These are phyloP conservation scores for Pseudorhiza aurosa DNA, from an alignment of 30 jellyfish, hydroid and myxozoan species.

Conservation along the genomic window DNA sequence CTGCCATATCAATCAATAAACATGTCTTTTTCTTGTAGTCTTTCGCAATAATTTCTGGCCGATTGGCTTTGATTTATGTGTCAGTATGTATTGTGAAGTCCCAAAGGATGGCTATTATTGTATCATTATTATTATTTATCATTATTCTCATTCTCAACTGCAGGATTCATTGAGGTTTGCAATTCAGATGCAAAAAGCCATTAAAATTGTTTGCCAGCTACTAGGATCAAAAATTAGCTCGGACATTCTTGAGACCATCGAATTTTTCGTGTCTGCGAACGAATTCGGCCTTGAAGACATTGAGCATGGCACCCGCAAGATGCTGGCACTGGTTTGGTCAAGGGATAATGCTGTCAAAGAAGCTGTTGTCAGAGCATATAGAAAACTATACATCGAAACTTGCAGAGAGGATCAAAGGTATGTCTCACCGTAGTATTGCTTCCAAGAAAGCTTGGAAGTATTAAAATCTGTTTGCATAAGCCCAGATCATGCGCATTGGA, in stretches of 20 bases:
- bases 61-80: no score
- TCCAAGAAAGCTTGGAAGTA: no score
- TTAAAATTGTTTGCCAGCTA: slow-evolving; percentile 81
- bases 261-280: slow-evolving; percentile 84
- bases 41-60: no score
- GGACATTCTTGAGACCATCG: slow-evolving; percentile 92
- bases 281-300: slow-evolving; percentile 87
- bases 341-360: slow-evolving; percentile 83
- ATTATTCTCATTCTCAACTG: no score
- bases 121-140: neutral
- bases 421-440: no score
- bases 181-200: slow-evolving; percentile 75
- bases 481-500: no score
- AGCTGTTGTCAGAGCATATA: slow-evolving; percentile 88
- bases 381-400: slow-evolving; percentile 70
- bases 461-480: no score
- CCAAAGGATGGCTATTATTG: neutral
- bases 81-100: no score
- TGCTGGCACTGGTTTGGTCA: slow-evolving; percentile 97
- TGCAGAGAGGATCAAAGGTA: slow-evolving; percentile 72
- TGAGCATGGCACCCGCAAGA: slow-evolving; percentile 79
- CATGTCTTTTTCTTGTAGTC: no score
- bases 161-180: slow-evolving; percentile 84
- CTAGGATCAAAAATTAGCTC: slow-evolving; percentile 88
- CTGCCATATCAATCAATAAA: no score